phyloP scores from a whole-genome alignment of 1,140 invertebrate genomes.

The Conopomorpha cramerella region DNA sequence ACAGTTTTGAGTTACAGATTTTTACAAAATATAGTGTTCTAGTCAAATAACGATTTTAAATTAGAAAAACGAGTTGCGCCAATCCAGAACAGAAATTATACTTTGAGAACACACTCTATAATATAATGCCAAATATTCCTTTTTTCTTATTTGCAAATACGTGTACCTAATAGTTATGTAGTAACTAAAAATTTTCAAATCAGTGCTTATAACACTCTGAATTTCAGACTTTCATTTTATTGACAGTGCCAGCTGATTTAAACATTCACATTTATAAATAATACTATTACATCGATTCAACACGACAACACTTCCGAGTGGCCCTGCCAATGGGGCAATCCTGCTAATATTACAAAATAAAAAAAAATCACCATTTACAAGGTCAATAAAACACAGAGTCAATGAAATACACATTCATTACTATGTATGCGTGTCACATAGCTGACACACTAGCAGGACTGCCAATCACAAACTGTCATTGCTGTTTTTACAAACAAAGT shows the following conservation, averaged over 20 bases:
- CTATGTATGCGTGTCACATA: not conserved
- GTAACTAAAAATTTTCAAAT: not conserved
- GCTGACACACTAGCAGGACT: constrained; percentile 17
- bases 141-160: no score
- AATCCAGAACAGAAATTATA: not conserved
- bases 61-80: constrained; percentile 18
- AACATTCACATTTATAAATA: no score
- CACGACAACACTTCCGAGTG: no score
- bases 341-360: constrained; percentile 34
- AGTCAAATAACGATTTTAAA: constrained; percentile 20
- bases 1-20: constrained; percentile 50
- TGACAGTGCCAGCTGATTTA: no score
- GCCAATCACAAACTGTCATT: constrained; percentile 21
- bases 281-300: no score
- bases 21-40: constrained; percentile 32
- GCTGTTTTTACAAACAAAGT: constrained; percentile 18
- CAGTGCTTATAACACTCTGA: not conserved
- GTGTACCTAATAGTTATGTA: not conserved
- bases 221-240: not conserved
- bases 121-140: no score
- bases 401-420: constrained; percentile 27
- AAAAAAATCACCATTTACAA: constrained; percentile 24
- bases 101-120: not conserved
- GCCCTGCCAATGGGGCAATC: constrained; percentile 16
- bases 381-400: constrained; percentile 42